Conservation (phyloP, 2,113 vertebrate species). For the Ochotona princeps region DNA sequence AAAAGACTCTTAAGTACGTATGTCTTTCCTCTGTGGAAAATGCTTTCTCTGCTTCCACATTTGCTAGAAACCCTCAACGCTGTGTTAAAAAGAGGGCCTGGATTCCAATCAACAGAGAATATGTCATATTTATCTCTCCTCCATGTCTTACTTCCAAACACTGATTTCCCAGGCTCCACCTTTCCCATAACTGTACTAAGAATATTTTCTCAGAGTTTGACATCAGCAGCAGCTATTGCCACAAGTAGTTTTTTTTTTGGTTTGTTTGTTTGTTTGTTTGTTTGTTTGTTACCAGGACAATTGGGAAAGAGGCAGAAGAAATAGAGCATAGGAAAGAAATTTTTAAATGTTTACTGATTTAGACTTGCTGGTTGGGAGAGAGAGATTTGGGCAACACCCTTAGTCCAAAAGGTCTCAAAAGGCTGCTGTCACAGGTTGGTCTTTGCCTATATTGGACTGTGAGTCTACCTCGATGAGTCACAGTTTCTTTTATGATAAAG, state of each 20-base stretch:
- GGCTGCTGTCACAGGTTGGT: too few species aligned
- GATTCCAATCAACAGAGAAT: background rate
- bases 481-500: background rate
- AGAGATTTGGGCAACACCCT: too few species aligned
- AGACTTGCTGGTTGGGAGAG: too few species aligned
- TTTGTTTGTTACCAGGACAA: background rate
- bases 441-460: background rate
- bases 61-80: background rate
- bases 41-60: background rate
- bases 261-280: too few species aligned
- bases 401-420: too few species aligned
- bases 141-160: background rate
- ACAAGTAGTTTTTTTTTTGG: background rate
- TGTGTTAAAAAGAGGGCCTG: background rate
- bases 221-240: background rate
- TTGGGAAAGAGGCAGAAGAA: background rate
- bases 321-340: background rate
- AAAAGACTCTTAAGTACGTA: background rate
- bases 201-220: background rate
- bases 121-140: background rate
- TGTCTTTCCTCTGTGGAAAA: background rate
- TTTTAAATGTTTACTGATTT: too few species aligned
- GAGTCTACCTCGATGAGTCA: background rate
- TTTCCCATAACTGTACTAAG: background rate
- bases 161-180: background rate